phyloP scores from a whole-genome alignment of 92 coral and sea anemone genomes.

The Montipora capitata region DNA sequence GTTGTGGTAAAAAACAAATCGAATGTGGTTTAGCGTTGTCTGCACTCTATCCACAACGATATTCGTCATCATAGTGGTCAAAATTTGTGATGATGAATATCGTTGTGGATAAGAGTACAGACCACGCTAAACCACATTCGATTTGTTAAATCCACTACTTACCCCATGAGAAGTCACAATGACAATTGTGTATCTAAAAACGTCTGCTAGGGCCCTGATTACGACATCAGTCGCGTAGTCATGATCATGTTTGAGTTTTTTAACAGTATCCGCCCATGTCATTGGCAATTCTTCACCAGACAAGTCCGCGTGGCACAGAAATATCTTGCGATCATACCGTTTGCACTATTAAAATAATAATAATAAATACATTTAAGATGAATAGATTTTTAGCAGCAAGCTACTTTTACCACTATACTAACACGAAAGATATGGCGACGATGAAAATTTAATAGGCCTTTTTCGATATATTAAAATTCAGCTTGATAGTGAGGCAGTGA shows the following conservation, averaged over 20 bases:
- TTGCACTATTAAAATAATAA: neutral
- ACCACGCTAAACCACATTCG: too few relatives aligned
- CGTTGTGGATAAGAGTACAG: too few relatives aligned
- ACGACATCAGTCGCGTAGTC: constrained; percentile 14
- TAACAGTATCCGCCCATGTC: constrained; percentile 10
- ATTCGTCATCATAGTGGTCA: too few relatives aligned
- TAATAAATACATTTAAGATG: neutral
- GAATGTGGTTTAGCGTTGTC: too few relatives aligned
- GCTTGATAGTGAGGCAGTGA: too few relatives aligned
- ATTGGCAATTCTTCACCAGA: constrained; percentile 16
- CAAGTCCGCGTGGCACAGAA: constrained; percentile 12
- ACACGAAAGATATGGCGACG: neutral
- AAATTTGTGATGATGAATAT: neutral
- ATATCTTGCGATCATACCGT: neutral
- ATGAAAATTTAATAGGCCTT: too few relatives aligned
- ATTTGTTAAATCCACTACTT: neutral
- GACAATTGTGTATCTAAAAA: constrained; percentile 3
- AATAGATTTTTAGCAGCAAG: constrained; percentile 2
- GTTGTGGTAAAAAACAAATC: too few relatives aligned
- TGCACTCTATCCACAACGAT: too few relatives aligned
- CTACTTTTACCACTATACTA: neutral
- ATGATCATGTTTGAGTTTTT: constrained; percentile 1
- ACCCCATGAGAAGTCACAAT: constrained; percentile 38
- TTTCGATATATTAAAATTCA: too few relatives aligned
- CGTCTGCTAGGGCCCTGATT: constrained; percentile 28